Evolutionary conservation across 2,888 invertebrate genomes (phyloP), one percentile per base, ranked within the genome.

Genomic region (Watsonalla cultraria): DNA sequence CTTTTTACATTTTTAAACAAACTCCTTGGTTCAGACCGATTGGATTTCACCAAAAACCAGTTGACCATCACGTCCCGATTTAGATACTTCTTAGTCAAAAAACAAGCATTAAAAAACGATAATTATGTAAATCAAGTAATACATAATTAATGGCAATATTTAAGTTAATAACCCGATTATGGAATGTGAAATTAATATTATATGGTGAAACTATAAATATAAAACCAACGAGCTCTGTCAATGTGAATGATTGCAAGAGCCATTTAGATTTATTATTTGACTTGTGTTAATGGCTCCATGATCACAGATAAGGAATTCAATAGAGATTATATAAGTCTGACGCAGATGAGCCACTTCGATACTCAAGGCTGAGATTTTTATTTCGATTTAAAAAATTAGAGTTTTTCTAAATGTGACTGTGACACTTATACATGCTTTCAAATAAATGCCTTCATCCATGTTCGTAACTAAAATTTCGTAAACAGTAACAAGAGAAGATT

Each of bases 161-260:
- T 11, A 42, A 8, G 42, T 11, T 42, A 42, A 42, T 46, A 37
- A 45, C 50, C 34, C 13, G 54, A 62, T 56, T 54, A 56, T 52
- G 53, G 51, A 54, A 55, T 53, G 45, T 55, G 55, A 59, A 57
- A 57, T 42, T 42, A 42, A 42, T 42, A 42, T 42, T 59, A 53
- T 39, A 45, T 7, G 33, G 50, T 50, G 42, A 55, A 46, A 45
- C 60, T 65, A 70, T 72, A 66, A 72, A 64, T 67, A 64, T 57
- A 61, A 62, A 53, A 52, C 58, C 61, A 57, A 58, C 37, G 57
- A 58, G 57, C 60, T 56, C 62, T 73, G 75, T 73, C 76, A 71
- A 73, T 74, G 68, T 81, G 78, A 81, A 62, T 72, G 74, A 81
- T 80, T 73, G 65, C 65, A 65, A 58, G 67, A 66, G 62, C 64